A percentile compares a stretch with the other conserved stretches of the same genome.
Evolutionary conservation across 2,797 vertebrate species (phyloP).

Genomic region (Danio tinwini): DNA sequence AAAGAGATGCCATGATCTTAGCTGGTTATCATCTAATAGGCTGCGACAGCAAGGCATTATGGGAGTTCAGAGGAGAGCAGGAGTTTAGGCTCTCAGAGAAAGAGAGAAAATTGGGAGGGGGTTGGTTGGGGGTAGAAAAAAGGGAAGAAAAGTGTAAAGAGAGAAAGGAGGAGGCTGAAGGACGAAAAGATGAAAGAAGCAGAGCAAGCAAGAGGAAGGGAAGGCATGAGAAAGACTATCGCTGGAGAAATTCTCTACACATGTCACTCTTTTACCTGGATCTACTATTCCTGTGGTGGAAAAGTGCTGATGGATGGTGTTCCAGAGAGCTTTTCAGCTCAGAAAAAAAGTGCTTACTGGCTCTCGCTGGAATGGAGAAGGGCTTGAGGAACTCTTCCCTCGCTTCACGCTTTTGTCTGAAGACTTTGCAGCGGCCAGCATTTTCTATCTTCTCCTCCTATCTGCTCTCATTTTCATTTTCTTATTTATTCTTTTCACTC

Average conservation of each 20-base stretch:
- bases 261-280: conserved; percentile 76
- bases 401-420: conserved; percentile 75
- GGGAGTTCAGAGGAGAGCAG: conserved; percentile 34
- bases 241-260: conserved; percentile 74
- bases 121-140: conserved; percentile 63
- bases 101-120: conserved; percentile 28
- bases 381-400: conserved; percentile 81
- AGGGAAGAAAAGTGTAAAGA: conserved; percentile 56
- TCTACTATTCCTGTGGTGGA: conserved; percentile 74
- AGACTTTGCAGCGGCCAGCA: conserved; percentile 85
- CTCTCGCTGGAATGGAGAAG: conserved; percentile 78
- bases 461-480: conserved; percentile 74
- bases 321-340: conserved; percentile 76
- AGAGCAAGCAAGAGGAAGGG: conserved; percentile 57
- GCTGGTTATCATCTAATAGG: conserved; percentile 52
- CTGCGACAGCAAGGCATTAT: conserved; percentile 57
- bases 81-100: conserved; percentile 31
- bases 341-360: conserved; percentile 84
- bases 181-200: conserved; percentile 53
- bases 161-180: conserved; percentile 69
- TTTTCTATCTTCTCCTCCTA: conserved; percentile 76
- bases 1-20: conserved; percentile 50
- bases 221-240: conserved; percentile 30
- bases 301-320: conserved; percentile 82
- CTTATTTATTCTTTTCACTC: conserved; percentile 79